These are phyloP conservation scores for Antennarius striatus DNA, from an alignment of 2,113 vertebrate species.

Conservation along the genomic window DNA sequence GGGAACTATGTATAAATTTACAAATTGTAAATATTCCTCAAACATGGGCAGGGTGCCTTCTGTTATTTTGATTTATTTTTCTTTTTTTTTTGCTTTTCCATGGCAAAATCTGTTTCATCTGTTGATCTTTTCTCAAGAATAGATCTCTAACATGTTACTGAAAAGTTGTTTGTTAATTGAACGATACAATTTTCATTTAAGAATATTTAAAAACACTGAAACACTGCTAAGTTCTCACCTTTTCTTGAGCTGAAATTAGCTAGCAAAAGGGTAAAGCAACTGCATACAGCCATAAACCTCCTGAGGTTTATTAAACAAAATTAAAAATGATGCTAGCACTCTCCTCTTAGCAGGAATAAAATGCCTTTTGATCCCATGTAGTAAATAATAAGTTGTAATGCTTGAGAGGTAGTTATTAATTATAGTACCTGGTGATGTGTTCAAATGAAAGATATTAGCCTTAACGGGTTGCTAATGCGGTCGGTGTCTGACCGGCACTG, in stretches of 20 bases:
- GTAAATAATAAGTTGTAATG: constrained; percentile 54
- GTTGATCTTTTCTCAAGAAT: not conserved
- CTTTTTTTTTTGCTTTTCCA: too few species aligned
- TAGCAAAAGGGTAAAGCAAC: constrained; percentile 3
- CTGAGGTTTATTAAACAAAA: constrained; percentile 6
- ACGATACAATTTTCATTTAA: too few species aligned
- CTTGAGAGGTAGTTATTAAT: constrained; percentile 75
- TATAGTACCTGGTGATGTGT: constrained; percentile 71
- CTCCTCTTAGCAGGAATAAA: constrained; percentile 32
- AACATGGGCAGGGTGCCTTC: too few species aligned
- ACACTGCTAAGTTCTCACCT: not conserved
- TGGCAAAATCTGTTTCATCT: too few species aligned
- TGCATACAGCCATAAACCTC: not conserved
- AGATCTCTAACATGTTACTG: too few species aligned
- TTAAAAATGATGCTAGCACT: not conserved
- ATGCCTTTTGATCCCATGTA: constrained; percentile 48
- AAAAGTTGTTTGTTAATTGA: too few species aligned
- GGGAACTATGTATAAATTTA: too few species aligned
- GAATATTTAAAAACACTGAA: too few species aligned
- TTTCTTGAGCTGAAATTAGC: not conserved
- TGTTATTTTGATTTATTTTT: too few species aligned
- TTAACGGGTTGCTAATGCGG: constrained; percentile 78
- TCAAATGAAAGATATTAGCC: constrained; percentile 62
- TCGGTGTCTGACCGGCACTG: constrained; percentile 81
- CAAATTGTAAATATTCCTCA: too few species aligned